These are phyloP conservation scores for Panurus biarmicus DNA, from an alignment of 2,113 vertebrate species.

Conservation along the genomic window DNA sequence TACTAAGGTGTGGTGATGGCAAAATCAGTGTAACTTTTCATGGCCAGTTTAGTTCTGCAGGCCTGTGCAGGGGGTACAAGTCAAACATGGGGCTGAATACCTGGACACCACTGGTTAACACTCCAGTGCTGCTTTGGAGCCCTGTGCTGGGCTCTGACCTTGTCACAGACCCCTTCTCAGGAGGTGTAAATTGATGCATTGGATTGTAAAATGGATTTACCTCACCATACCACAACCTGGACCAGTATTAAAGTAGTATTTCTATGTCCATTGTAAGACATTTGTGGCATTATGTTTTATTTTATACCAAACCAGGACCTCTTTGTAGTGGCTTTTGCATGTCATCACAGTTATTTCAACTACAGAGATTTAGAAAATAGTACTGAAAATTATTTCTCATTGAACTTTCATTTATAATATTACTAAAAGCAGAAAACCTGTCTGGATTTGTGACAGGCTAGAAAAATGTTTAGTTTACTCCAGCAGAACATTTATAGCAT, in stretches of 20 bases:
- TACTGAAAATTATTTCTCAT: background rate
- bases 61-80: background rate
- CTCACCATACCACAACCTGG: background rate
- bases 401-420: background rate
- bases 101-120: background rate
- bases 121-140: background rate
- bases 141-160: background rate
- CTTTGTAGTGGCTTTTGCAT: background rate
- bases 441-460: background rate
- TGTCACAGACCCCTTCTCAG: background rate
- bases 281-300: background rate
- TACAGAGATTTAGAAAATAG: background rate
- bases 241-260: background rate
- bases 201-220: background rate
- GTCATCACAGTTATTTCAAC: background rate
- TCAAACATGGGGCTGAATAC: background rate
- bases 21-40: background rate
- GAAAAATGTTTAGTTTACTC: background rate
- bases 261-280: background rate
- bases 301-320: background rate
- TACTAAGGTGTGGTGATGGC: background rate
- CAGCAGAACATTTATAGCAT: background rate
- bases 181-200: background rate
- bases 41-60: background rate
- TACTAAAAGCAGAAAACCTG: background rate